Evolutionary conservation across 2,888 invertebrate genomes (phyloP).

Genomic region (Caenorhabditis drosophilae): DNA sequence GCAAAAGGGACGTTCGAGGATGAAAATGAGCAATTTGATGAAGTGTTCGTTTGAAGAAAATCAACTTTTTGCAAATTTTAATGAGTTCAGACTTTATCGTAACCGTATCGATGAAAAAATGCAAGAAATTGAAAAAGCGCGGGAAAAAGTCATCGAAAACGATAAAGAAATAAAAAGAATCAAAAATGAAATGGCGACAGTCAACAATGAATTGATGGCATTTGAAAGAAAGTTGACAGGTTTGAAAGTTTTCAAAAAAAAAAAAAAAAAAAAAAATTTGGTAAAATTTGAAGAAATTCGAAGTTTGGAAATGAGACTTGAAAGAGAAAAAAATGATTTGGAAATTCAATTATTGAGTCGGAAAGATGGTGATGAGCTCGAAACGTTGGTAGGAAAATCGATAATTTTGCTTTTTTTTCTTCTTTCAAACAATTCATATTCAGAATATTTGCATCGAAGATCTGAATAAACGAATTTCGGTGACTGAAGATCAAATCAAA

Average conservation of each 20-base stretch:
- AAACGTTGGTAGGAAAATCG: neutral
- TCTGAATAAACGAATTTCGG: conserved; percentile 3
- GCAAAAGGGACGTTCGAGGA: conserved; percentile 9
- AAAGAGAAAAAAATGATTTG: conserved; percentile 5
- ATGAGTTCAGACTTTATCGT: too few species aligned
- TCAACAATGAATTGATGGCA: neutral
- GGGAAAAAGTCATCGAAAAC: too few species aligned
- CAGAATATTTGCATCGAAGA: conserved; percentile 6
- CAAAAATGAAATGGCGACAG: neutral
- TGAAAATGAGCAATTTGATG: conserved; percentile 4
- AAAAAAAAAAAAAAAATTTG: too few species aligned
- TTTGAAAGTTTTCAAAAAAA: neutral
- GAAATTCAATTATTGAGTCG: neutral
- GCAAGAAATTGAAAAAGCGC: too few species aligned
- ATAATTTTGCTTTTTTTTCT: too few species aligned
- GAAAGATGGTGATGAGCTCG: neutral
- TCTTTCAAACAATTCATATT: too few species aligned
- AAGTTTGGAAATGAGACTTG: neutral
- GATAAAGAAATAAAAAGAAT: neutral
- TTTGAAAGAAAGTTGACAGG: neutral
- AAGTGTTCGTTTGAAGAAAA: too few species aligned
- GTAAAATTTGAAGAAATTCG: neutral
- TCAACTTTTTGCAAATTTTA: too few species aligned
- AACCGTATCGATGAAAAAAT: too few species aligned
- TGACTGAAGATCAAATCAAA: too few species aligned